Evolutionary conservation across 1,140 invertebrate species (phyloP), one percentile per base, ranked within the genome.

Genomic region (Sipha flava): DNA sequence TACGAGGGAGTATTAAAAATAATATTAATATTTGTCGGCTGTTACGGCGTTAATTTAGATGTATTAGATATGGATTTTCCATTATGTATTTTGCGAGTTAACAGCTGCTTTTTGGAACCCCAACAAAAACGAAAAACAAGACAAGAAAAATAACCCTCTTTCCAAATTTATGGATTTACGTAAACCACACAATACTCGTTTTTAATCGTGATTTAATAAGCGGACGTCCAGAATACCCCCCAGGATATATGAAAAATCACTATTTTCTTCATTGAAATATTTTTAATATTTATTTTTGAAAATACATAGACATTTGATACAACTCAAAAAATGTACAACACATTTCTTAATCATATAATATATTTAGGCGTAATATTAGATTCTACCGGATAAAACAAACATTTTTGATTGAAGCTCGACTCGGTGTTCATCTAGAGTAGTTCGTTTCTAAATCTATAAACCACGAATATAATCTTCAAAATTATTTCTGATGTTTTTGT

Each of bases 301-400:
- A 75, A 75, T 54, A 77, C 73, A 77, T 77, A 77, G 14, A 77
- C 73, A 40, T 77, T 77, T 77, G 16, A 75, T 77, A 45, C 14
- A 31, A 77, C 21, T 77, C 34, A 77, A 77, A 52, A 77, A 77
- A 54, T 54, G 9, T 29, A 45, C 45, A 68, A 70, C 47, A 66
- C 34, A 40, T 66, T 40, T 12, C 43, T 59, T 77, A 59, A 77
- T 77, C 73, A 77, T 52, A 77, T 43, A 45, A 26, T 45, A 23
- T 70, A n/a, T 70, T 47, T 70, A 47, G 66, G 43, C 3, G 26
- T 47, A 70, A 7, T 29, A 31, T 16, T 45, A 29, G 45, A 18
- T 29, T 68, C 64, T 45, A 70, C 45, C 4, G 14, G n/a, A 43
- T 18, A 54, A 43, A 1, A 77, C n/a, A 57, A 59, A 77, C 21